A percentile compares a stretch with the other conserved stretches of the same genome.
Conservation (phyloP, 2,888 invertebrate genomes). For the Philaethria dido region DNA sequence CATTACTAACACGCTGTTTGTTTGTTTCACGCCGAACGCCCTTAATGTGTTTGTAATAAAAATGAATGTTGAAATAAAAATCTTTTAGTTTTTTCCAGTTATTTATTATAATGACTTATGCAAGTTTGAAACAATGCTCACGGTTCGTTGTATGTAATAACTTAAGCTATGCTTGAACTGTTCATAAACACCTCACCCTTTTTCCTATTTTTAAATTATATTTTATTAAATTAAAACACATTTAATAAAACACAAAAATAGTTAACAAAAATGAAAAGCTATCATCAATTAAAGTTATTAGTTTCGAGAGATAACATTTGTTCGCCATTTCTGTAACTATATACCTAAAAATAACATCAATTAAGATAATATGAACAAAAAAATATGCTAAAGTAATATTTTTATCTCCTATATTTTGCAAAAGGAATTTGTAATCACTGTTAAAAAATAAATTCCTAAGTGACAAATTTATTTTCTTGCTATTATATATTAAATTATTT, state of each 20-base stretch:
- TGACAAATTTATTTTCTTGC: background rate
- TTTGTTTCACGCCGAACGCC: background rate
- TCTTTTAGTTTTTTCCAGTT: slow-evolving; percentile 1
- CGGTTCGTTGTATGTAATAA: background rate
- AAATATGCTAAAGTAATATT: no score
- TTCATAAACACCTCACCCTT: background rate
- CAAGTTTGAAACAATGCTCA: slow-evolving; percentile 4
- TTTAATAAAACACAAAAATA: background rate
- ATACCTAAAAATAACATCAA: no score
- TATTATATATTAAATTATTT: background rate
- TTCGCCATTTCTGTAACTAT: no score
- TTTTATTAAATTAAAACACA: background rate
- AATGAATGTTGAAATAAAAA: slow-evolving; percentile 1
- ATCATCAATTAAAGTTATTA: background rate
- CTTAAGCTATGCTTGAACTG: background rate
- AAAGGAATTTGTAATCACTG: background rate
- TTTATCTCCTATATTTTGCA: background rate
- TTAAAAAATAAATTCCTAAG: background rate
- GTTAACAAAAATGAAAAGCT: background rate
- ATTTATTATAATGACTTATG: slow-evolving; percentile 13
- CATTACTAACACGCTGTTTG: slow-evolving; percentile 1
- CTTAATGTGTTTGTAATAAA: background rate
- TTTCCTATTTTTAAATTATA: background rate
- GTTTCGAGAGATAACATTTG: no score
- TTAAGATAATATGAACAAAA: no score